Conservation (phyloP, 2,797 vertebrate genomes). For the Pangasius djambal region DNA sequence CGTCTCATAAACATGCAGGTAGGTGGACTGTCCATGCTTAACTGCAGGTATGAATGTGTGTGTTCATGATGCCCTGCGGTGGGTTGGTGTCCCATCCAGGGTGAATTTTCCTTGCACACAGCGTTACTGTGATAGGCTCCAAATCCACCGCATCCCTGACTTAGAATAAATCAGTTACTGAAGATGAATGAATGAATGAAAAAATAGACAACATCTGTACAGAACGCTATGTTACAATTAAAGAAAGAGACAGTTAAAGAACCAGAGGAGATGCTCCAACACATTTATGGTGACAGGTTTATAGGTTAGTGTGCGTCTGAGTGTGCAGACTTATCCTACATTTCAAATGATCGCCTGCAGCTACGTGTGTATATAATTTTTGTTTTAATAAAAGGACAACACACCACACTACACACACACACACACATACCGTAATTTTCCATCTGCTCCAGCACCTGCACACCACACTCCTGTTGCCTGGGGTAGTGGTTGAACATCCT, state of each 20-base stretch:
- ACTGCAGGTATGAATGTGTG: neutral
- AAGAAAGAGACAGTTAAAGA: neutral
- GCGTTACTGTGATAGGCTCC: neutral
- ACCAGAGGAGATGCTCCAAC: no score
- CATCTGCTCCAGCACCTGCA: slow-evolving; percentile 88
- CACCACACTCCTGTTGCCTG: slow-evolving; percentile 86
- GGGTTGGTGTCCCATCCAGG: neutral
- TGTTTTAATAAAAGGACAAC: neutral
- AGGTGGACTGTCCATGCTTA: neutral
- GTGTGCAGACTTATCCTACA: neutral
- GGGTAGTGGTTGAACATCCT: slow-evolving; percentile 88
- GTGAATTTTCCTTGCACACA: neutral
- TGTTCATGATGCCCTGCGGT: neutral
- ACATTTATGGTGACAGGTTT: neutral
- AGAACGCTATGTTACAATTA: neutral
- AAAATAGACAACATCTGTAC: neutral
- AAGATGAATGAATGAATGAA: neutral
- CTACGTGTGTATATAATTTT: neutral
- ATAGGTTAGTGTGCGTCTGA: no score
- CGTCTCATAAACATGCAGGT: neutral
- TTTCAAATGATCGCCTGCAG: neutral
- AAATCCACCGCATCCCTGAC: neutral
- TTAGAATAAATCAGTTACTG: neutral
- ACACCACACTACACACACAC: neutral
- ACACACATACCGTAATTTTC: slow-evolving; percentile 80